phyloP scores from a whole-genome alignment of 2,113 vertebrate genomes.

The Girardinichthys multiradiatus region DNA sequence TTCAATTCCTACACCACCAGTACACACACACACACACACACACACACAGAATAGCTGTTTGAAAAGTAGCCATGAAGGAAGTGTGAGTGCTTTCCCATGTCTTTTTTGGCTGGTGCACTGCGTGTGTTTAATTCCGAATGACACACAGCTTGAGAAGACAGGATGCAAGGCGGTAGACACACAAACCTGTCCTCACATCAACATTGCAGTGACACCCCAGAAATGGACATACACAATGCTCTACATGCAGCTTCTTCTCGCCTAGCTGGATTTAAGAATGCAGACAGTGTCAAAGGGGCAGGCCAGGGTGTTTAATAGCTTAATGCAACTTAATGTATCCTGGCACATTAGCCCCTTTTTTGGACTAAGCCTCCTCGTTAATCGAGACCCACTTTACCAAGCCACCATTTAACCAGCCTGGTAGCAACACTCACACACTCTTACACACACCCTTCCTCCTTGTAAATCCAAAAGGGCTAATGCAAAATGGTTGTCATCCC shows the following conservation, averaged over 20 bases:
- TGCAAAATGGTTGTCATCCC: slow-evolving; percentile 46
- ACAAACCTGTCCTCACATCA: slow-evolving; percentile 19
- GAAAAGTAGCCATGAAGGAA: slow-evolving; percentile 24
- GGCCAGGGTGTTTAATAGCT: slow-evolving; percentile 52
- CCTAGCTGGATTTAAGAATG: slow-evolving; percentile 55
- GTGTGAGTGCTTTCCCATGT: slow-evolving; percentile 73
- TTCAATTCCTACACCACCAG: background rate
- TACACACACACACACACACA: slow-evolving; percentile 8
- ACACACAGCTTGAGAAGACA: slow-evolving; percentile 46
- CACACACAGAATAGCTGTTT: slow-evolving; percentile 9
- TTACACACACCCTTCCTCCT: slow-evolving; percentile 10
- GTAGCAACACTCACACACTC: slow-evolving; percentile 10
- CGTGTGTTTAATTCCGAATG: slow-evolving; percentile 70
- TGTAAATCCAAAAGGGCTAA: slow-evolving; percentile 37
- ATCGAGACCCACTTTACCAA: slow-evolving; percentile 42
- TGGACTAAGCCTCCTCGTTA: slow-evolving; percentile 56
- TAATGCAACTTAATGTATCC: slow-evolving; percentile 69
- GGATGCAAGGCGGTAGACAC: slow-evolving; percentile 4
- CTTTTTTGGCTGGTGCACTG: slow-evolving; percentile 46
- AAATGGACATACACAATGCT: slow-evolving; percentile 9
- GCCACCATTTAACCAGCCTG: slow-evolving; percentile 13
- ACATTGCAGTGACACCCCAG: background rate
- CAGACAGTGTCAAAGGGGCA: slow-evolving; percentile 68
- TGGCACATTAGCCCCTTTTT: slow-evolving; percentile 65
- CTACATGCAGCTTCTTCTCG: slow-evolving; percentile 21